phyloP scores from a whole-genome alignment of 2,113 vertebrate genomes.

The Erythrocercus mccallii region DNA sequence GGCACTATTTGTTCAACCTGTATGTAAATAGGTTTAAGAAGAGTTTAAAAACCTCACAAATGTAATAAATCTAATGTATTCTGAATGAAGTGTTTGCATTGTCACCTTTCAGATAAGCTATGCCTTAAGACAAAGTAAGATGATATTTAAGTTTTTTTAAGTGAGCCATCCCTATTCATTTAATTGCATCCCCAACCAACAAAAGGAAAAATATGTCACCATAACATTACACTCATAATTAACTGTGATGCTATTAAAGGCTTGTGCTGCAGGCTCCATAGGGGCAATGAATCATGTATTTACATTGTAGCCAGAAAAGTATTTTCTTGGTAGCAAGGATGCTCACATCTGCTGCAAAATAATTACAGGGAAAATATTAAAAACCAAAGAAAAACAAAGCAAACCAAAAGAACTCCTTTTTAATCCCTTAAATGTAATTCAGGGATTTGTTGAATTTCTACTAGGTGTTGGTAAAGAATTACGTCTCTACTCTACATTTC shows the following conservation, averaged over 20 bases:
- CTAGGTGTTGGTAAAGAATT: background rate
- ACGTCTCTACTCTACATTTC: background rate
- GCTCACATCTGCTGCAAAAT: background rate
- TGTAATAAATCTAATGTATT: background rate
- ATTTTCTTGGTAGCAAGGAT: background rate
- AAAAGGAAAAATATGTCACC: background rate
- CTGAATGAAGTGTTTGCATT: background rate
- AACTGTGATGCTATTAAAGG: background rate
- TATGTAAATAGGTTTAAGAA: background rate
- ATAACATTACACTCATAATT: slow-evolving; percentile 16
- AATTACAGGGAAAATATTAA: background rate
- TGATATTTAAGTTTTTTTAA: background rate
- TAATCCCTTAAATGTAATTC: background rate
- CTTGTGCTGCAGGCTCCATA: background rate
- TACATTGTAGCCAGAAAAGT: background rate
- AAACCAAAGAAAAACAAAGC: background rate
- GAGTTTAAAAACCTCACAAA: background rate
- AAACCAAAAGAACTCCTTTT: background rate
- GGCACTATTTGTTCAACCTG: background rate
- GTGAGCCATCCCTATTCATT: background rate
- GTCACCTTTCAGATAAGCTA: background rate
- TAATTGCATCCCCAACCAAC: background rate
- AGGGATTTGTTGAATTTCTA: background rate
- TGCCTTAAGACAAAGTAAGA: background rate
- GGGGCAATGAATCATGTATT: slow-evolving; percentile 5